Evolutionary conservation across 2,888 invertebrate species (phyloP), one percentile per base, ranked within the genome.

Genomic region (Hypomecis punctinalis): DNA sequence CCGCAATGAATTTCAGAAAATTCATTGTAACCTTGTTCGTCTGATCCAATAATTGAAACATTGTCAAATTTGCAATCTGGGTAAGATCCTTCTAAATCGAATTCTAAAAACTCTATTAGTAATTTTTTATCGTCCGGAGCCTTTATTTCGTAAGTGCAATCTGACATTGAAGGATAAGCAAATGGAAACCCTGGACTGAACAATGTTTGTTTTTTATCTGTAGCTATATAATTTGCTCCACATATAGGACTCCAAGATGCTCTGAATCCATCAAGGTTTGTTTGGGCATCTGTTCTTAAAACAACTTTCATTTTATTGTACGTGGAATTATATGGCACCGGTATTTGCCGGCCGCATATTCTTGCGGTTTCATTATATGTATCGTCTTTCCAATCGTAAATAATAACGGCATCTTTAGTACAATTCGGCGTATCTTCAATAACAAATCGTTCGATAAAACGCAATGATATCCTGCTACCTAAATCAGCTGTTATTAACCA

Each of bases 171-270:
- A 6, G 88, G 89, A 81, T 98, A 98, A 36, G 76, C 71, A 0
- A 72, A 69, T 2, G 97, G 97, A 89, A 95, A 97, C 51, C 95
- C 95, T 0, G 98, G 98, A 77, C 96, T 96, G 36, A 91, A 90
- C n/a, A 98, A 84, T 46, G 86, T 83, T 76, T 94, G 93, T 66
- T 90, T 82, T 37, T 81, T 81, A 10, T 78, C 81, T 3, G 91
- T 90, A 0, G 95, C 96, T 54, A 88, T 81, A 72, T 95, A 95
- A 5, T 90, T 82, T 5, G 96, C 96, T 9, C 97, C 97, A 85
- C 98, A 98, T 66, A 94, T 94, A 68, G 94, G 84, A 33, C 80
- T 79, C 95, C 97, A 96, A 10, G 77, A 65, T 6, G 95, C 95
- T 90, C 93, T 89, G 66, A 98, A 98, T 9, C 98, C 98, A 75